Evolutionary conservation across 1,140 invertebrate species (phyloP), one percentile per base, ranked within the genome.

Genomic region (Venustaconcha ellipsiformis): DNA sequence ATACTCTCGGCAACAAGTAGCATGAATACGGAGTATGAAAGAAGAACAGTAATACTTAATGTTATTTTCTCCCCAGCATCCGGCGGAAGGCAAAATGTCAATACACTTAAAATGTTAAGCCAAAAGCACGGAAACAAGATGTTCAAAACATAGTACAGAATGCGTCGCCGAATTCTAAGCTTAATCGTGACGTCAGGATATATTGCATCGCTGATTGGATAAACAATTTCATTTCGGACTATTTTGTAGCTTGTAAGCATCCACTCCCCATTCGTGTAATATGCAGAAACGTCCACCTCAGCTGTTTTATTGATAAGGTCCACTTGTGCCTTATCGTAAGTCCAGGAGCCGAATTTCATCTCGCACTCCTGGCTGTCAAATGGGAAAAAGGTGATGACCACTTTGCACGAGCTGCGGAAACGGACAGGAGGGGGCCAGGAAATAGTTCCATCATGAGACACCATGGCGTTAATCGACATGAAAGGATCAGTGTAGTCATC

Each of bases 381-480:
- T 0, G 89, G 89, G 71, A 90, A 90, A 78, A 81, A 89, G 0
- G 87, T 89, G 20, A 90, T 88, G 91, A 99, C 95, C 82, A 99
- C 98, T 92, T 98, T 96, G 89, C 97, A 98, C 88, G 97, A 97
- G 78, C 96, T 89, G 20, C 83, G 80, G 5, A 87, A 76, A 67
- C 83, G 75, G 13, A 78, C 83, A 13, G 86, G 86, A 8, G 87
- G 87, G 1, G 83, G 81, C 86, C 86, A 88, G 67, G 82, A 82
- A 17, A 88, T 81, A 8, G 62, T 78, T 0, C 87, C 87, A 59
- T 84, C 74, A 14, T 87, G 79, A 11, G 86, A 80, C 8, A 93
- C 88, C 91, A 92, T 92, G 4, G 92, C 92, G 70, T 91, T 89
- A 56, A 90, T 91, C 56, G 86, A 82, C 91, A 92, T 92, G 83